Evolutionary conservation across 2,113 vertebrate species (phyloP).

Genomic region (Crotalus tigris): DNA sequence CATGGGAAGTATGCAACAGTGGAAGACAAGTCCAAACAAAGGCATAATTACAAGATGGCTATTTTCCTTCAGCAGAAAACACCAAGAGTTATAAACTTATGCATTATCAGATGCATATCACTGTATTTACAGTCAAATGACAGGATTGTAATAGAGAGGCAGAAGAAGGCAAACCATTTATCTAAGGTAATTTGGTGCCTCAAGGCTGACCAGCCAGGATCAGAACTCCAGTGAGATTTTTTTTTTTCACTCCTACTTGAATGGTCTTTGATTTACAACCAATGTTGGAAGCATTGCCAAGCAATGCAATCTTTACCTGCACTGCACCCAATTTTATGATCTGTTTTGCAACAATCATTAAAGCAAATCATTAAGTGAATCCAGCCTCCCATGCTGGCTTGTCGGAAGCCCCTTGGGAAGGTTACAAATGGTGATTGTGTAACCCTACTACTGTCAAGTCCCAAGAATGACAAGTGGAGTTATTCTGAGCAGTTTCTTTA

Average conservation of each 20-base stretch:
- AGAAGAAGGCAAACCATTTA: neutral
- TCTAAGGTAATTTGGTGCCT: neutral
- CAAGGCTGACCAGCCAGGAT: neutral
- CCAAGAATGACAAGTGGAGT: no score
- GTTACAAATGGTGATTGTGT: no score
- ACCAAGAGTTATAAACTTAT: neutral
- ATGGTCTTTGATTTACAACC: neutral
- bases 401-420: no score
- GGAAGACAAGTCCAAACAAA: conserved; percentile 59
- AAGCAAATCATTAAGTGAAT: neutral
- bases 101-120: neutral
- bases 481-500: no score
- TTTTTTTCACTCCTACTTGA: neutral
- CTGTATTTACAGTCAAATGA: neutral
- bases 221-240: neutral
- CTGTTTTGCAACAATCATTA: neutral
- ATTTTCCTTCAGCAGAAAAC: conserved; percentile 51
- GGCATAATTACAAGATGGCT: conserved; percentile 41
- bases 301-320: neutral
- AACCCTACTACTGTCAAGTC: no score
- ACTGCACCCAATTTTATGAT: neutral
- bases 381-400: neutral
- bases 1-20: conserved; percentile 41
- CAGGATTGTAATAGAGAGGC: neutral
- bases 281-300: neutral